Evolutionary conservation across 2,797 vertebrate genomes (phyloP), one percentile per base, ranked within the genome.

Genomic region (Crax fasciolata): DNA sequence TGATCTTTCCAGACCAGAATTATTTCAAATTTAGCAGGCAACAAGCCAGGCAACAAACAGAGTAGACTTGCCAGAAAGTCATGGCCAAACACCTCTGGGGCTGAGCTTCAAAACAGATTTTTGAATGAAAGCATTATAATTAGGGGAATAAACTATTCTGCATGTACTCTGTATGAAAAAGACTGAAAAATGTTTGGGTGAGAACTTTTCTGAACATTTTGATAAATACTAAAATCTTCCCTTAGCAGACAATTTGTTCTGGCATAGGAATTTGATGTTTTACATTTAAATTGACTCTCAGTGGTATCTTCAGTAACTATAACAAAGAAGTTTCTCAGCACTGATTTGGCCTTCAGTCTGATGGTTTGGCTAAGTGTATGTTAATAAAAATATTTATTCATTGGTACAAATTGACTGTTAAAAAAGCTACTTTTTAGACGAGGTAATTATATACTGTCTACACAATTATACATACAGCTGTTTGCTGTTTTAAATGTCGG

Each of bases 371-470:
- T 61, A 77, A 83, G 12, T 44, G 23, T 23, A 41, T 46, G 35
- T 27, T 87, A 93, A 82, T 39, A 32, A 79, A 84, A 93, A 88
- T 62, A 87, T 66, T 58, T 84, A 65, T 77, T 90, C 62, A 75
- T 77, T 77, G 28, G 30, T 62, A 79, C 6, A 86, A 68, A 72
- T 39, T 9, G 83, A 79, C 43, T 73, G 84, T 41, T 11, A 81
- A 38, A 54, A 49, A 68, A 21, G 23, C 10, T 81, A 72, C 85
- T 89, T 90, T 90, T 94, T 86, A 75, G 52, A 23, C 23, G 74
- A 61, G 25, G 8, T 84, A 75, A 88, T 68, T 20, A 66, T 84
- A 84, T 61, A 19, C 10, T 72, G 63, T 24, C 54, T 76, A 30
- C 58, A 61, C n/a, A 62, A 78, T 81, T 86, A 84, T n/a, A 61